These are phyloP conservation scores for Lithobates sylvaticus DNA, from an alignment of 2,797 vertebrate species.

Conservation along the genomic window DNA sequence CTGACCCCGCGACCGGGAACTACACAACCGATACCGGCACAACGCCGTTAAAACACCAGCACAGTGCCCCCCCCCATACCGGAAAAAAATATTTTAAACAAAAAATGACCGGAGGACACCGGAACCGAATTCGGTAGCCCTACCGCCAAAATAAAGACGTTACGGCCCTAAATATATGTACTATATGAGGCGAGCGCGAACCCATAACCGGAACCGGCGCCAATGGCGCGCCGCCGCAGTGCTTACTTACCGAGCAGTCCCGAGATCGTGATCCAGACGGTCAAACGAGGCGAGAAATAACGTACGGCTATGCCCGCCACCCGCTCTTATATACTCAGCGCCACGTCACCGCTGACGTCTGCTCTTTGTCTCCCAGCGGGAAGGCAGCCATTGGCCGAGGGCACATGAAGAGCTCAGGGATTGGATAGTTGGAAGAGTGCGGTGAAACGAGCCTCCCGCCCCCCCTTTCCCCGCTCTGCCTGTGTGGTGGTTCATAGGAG, in stretches of 20 bases:
- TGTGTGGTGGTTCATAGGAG: background rate
- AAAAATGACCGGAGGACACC: constrained; percentile 13
- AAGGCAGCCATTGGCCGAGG: constrained; percentile 14
- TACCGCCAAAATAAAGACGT: background rate
- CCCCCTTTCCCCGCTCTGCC: background rate
- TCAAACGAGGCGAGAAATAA: constrained; percentile 32
- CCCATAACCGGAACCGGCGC: background rate
- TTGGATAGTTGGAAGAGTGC: constrained; percentile 11
- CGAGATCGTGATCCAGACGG: background rate
- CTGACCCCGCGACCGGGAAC: background rate
- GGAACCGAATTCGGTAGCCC: background rate
- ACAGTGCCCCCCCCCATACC: background rate
- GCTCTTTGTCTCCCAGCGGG: constrained; percentile 31
- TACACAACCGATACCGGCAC: rapidly evolving
- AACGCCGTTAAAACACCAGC: background rate
- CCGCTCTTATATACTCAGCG: background rate
- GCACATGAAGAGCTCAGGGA: background rate
- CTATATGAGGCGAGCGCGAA: background rate
- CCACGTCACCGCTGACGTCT: constrained; percentile 25
- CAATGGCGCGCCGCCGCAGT: background rate
- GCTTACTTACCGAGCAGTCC: constrained; percentile 36
- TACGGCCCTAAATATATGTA: rapidly evolving
- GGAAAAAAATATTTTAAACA: background rate
- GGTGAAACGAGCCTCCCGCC: constrained; percentile 8
- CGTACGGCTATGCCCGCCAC: constrained; percentile 38